Evolutionary conservation across 2,113 vertebrate species (phyloP).

Genomic region (Callopanchax toddi): DNA sequence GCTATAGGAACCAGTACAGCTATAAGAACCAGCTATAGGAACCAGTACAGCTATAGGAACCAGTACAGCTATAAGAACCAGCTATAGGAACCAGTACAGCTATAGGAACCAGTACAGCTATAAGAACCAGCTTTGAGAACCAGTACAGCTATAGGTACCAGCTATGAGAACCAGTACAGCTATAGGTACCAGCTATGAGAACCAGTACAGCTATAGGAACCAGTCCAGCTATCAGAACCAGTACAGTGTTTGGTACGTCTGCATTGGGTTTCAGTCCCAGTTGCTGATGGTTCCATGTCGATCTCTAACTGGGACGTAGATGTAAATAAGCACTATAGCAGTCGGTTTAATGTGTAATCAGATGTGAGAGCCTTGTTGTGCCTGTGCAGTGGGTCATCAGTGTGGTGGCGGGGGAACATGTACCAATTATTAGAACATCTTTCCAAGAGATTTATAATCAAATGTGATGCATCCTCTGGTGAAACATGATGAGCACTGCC

Average conservation of each 20-base stretch:
- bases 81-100: too few relatives aligned
- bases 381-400: slow-evolving; percentile 5
- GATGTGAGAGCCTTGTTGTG: slow-evolving; percentile 7
- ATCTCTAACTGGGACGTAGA: neutral
- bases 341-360: slow-evolving; percentile 8
- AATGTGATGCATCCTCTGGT: slow-evolving; percentile 11
- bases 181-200: neutral
- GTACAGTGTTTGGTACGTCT: neutral
- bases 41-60: too few relatives aligned
- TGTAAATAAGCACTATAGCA: slow-evolving; percentile 2
- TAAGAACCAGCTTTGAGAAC: too few relatives aligned
- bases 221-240: too few relatives aligned
- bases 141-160: too few relatives aligned
- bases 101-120: too few relatives aligned
- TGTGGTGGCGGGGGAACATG: neutral
- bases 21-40: too few relatives aligned
- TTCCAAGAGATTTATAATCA: slow-evolving; percentile 5
- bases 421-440: slow-evolving; percentile 9
- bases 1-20: too few relatives aligned
- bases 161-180: too few relatives aligned
- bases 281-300: neutral
- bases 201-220: neutral
- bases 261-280: neutral
- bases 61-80: too few relatives aligned
- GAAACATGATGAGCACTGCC: slow-evolving; percentile 16